Conservation (phyloP, 2,797 vertebrate species). For the Rhinatrema bivittatum region DNA sequence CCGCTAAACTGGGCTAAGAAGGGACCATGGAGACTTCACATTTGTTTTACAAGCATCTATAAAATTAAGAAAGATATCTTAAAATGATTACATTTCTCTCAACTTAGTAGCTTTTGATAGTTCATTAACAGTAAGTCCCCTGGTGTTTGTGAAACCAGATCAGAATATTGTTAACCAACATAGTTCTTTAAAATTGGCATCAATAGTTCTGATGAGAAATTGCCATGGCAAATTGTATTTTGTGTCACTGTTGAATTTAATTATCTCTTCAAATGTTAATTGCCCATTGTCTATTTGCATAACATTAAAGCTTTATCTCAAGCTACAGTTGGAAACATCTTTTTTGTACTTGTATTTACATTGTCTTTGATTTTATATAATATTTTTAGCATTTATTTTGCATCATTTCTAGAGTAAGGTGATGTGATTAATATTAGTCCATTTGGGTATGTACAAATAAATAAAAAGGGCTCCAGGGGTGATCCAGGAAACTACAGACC, state of each 20-base stretch:
- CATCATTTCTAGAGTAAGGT: too few relatives aligned
- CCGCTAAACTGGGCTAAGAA: constrained; percentile 7
- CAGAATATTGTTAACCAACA: constrained; percentile 18
- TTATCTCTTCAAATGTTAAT: constrained; percentile 19
- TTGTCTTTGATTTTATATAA: too few relatives aligned
- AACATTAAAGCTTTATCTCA: constrained; percentile 13
- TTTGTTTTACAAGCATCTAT: constrained; percentile 14
- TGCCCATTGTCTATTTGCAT: constrained; percentile 11
- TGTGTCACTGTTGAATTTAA: constrained; percentile 6
- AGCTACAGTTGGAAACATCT: too few relatives aligned
- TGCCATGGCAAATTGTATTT: constrained; percentile 9
- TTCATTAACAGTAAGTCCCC: constrained; percentile 26
- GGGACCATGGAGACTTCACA: neutral
- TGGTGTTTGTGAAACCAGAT: constrained; percentile 11
- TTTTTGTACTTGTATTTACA: too few relatives aligned
- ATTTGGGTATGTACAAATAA: too few relatives aligned
- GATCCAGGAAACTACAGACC: too few relatives aligned
- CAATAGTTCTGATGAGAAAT: constrained; percentile 7
- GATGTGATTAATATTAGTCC: too few relatives aligned
- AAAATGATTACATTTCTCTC: constrained; percentile 14
- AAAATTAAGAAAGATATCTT: neutral
- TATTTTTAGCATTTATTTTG: too few relatives aligned
- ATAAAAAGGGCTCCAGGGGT: too few relatives aligned
- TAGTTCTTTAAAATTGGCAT: neutral
- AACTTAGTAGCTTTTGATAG: constrained; percentile 9